phyloP scores from a whole-genome alignment of 2,797 vertebrate species.

The Pantherophis vulpinus region DNA sequence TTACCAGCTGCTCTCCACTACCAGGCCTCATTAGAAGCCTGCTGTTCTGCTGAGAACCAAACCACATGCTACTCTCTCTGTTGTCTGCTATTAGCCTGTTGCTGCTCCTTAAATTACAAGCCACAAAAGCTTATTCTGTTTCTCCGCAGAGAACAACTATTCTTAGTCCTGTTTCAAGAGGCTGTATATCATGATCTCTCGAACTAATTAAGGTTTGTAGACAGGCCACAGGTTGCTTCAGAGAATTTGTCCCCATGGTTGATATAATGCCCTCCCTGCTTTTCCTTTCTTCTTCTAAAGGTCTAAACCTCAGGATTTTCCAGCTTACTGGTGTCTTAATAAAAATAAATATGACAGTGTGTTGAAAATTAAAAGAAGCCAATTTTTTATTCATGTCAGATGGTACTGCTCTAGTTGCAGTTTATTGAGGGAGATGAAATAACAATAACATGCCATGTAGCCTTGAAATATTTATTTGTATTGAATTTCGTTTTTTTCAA shows the following conservation, averaged over 20 bases:
- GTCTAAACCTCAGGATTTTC: constrained; percentile 57
- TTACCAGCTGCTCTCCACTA: constrained; percentile 99
- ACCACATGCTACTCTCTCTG: constrained; percentile 92
- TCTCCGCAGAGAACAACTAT: constrained; percentile 72
- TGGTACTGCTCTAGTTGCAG: not conserved
- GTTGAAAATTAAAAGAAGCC: not conserved
- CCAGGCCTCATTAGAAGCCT: constrained; percentile 93
- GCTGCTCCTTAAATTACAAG: constrained; percentile 83
- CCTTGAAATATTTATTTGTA: not conserved
- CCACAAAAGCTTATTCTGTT: constrained; percentile 79
- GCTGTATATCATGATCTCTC: constrained; percentile 80
- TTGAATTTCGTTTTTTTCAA: not conserved
- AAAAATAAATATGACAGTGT: constrained; percentile 4
- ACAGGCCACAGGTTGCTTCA: constrained; percentile 76
- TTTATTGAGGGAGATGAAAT: rapidly evolving
- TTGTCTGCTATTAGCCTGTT: constrained; percentile 79
- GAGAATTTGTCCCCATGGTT: constrained; percentile 60
- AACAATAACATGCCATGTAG: not conserved
- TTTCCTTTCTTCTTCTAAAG: constrained; percentile 22
- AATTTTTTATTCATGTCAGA: not conserved
- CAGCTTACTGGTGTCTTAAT: constrained; percentile 46
- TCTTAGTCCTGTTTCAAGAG: constrained; percentile 72
- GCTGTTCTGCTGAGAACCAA: constrained; percentile 97
- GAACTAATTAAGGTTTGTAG: constrained; percentile 76
- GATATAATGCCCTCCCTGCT: constrained; percentile 44